Evolutionary conservation across 1,140 invertebrate species (phyloP), one percentile per base, ranked within the genome.

Genomic region (Trialeurodes vaporariorum): DNA sequence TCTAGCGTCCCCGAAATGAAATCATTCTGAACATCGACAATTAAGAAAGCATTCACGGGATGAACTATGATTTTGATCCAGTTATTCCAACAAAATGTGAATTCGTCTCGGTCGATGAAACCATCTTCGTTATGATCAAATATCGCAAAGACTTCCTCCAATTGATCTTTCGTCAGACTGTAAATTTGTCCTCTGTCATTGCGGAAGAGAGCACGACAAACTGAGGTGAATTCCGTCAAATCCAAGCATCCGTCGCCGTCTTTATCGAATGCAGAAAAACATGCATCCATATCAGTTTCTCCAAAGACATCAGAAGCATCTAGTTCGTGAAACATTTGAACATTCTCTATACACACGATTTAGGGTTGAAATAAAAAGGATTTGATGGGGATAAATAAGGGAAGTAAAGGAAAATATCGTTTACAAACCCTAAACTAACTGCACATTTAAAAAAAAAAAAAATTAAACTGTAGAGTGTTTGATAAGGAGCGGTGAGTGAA

Each of bases 1-100:
- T 96, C 90, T 64, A 98, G 83, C 17, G 93, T 93, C 61, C 96
- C 96, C 67, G 87, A 86, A 74, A 98, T 96, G 79, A 98, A 98
- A 80, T 98, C 96, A 80, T 98, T 98, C 81, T 98, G 96, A 2
- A 98, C 94, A 79, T 98, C 96, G 63, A 98, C 92, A 68, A 98
- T 86, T 27, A 98, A 80, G 75, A 98, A 89, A n/a, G 90, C 94
- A 75, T 85, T 90, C 64, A 92, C 87, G 26, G 94, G 94, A 66
- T 90, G 83, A 62, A 94, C 86, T 76, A 93, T 90, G 71, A 86
- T 85, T 85, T 91, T 91, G 69, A 91, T 91, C 89, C 89, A 91
- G 73, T 86, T 85, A 77, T 90, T 89, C 89, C 89, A 91, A 71
- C 80, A 78, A 73, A 80, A 81, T 70, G 81, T 77, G 76, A 96